Evolutionary conservation across 2,797 vertebrate genomes (phyloP), one percentile per base, ranked within the genome.

Genomic region (Neopelma chrysocephalum): DNA sequence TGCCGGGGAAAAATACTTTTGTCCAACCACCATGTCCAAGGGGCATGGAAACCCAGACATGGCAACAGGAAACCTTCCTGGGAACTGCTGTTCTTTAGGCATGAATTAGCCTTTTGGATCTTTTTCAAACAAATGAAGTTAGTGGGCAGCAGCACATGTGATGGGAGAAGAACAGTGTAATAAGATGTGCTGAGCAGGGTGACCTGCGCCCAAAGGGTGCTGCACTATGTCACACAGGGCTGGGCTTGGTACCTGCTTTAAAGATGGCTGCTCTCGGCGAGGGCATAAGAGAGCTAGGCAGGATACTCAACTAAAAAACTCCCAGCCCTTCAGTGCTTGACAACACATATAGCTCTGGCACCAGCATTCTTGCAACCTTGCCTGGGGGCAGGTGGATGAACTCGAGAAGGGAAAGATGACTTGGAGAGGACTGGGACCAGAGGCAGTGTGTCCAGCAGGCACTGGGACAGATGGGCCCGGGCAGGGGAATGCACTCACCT

Each of bases 401-500:
- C 14, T 18, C 1, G 2, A 45, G 50, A 31, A 65, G 45, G 0
- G 2, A 76, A 62, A 38, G 15, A 0, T 21, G 12, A 13, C 36
- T 4, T 29, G 25, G 12, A 14, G 9, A 54, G 9, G 16, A 3
- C 32, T 8, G 36, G 42, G 62, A 68, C 27, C 53, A 45, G 45
- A 53, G 29, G 25, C 5, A 4, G 11, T 15, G 8, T 34, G 50
- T 26, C 50, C 53, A 26, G 65, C 26, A 26, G 54, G 18, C n/a
- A 5, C 15, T 8, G 14, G n/a, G 54, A 45, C 29, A 29, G 68
- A 43, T 0, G 2, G 56, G 34, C 2, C 7, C 2, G 21, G 36
- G 57, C 0, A 2, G 42, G n/a, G 17, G 40, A 16, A 3, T 26
- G 47, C 10, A 11, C 97, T 93, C 97, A 99, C 99, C 99, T 99